Conservation (phyloP, 2,888 invertebrate species). For the Micoletzkya japonica region DNA sequence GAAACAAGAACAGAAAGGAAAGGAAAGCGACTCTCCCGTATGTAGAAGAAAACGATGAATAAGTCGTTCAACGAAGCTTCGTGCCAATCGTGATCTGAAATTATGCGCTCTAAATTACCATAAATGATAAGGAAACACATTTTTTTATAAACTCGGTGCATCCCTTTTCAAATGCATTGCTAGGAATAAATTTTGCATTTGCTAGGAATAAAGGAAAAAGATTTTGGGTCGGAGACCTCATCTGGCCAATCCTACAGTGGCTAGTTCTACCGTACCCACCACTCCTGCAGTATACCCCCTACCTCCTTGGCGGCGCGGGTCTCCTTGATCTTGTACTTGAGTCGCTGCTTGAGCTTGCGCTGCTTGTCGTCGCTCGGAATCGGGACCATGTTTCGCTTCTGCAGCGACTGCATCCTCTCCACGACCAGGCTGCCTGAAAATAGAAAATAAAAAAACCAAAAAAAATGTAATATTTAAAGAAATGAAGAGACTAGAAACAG, state of each 20-base stretch:
- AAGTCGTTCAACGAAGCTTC: conserved; percentile 1
- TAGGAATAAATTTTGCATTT: no score
- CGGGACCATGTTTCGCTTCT: conserved; percentile 46
- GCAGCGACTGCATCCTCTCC: conserved; percentile 42
- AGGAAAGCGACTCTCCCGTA: background rate
- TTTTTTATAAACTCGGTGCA: no score
- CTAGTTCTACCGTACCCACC: background rate
- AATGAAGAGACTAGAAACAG: background rate
- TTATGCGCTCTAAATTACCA: background rate
- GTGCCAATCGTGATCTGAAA: conserved; percentile 13
- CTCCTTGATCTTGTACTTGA: conserved; percentile 44
- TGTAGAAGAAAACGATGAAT: background rate
- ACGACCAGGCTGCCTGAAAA: conserved; percentile 23
- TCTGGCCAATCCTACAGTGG: background rate
- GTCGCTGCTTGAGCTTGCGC: conserved; percentile 31
- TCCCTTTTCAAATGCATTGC: no score
- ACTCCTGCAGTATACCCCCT: background rate
- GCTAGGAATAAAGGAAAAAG: no score
- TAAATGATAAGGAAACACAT: no score
- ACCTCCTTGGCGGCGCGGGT: conserved; percentile 37
- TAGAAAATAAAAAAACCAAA: background rate
- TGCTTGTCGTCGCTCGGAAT: conserved; percentile 31
- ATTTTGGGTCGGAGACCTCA: background rate
- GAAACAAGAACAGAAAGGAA: background rate
- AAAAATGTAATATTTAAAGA: background rate